Percentiles rank a stretch among this genome's conserved stretches.
Conservation (phyloP, 2,797 vertebrate species). For the Astyanax mexicanus region DNA sequence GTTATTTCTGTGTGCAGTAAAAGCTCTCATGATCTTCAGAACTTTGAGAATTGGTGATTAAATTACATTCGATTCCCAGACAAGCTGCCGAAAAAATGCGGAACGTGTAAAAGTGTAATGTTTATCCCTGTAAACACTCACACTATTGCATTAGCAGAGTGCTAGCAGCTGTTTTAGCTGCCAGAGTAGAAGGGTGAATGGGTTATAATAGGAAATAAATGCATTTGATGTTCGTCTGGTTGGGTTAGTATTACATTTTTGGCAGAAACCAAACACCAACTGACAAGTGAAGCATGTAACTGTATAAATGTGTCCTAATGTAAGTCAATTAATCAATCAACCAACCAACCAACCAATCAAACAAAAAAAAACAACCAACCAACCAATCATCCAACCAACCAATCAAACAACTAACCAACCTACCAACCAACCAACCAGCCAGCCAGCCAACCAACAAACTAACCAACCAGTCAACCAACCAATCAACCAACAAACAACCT, state of each 20-base stretch:
- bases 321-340: no score
- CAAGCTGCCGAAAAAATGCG: conserved; percentile 26
- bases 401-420: no score
- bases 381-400: no score
- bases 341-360: no score
- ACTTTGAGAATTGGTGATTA: conserved; percentile 37
- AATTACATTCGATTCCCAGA: conserved; percentile 41
- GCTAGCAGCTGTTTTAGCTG: not conserved
- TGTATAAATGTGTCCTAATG: no score
- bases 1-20: conserved; percentile 19
- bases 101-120: conserved; percentile 25
- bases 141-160: not conserved
- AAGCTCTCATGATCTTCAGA: conserved; percentile 13
- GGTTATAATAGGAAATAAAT: not conserved
- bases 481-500: no score
- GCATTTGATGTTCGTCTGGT: conserved; percentile 40
- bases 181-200: conserved; percentile 1
- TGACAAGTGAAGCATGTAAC: conserved; percentile 1
- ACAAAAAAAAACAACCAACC: no score
- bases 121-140: not conserved
- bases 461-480: no score
- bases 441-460: no score
- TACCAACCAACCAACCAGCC: no score
- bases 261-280: conserved; percentile 31
- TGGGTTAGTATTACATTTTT: conserved; percentile 23